These are phyloP conservation scores for Paratilapia polleni DNA, from an alignment of 2,113 vertebrate genomes.

Conservation along the genomic window DNA sequence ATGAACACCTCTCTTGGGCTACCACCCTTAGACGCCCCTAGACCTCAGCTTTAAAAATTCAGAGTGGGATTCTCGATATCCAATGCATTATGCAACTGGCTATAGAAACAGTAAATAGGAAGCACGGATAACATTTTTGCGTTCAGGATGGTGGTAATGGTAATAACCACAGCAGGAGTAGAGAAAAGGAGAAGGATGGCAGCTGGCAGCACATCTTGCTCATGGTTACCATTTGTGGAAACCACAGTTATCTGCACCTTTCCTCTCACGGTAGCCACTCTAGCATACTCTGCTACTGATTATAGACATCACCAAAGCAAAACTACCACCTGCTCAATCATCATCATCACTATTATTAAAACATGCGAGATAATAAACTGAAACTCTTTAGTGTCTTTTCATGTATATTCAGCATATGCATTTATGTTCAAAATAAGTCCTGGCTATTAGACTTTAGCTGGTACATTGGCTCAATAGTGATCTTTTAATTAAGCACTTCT, in stretches of 20 bases:
- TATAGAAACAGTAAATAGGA: background rate
- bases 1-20: background rate
- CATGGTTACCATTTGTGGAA: constrained; percentile 17
- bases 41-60: background rate
- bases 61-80: background rate
- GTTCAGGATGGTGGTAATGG: background rate
- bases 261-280: background rate
- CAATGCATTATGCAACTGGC: background rate
- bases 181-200: background rate
- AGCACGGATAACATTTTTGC: background rate
- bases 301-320: constrained; percentile 34
- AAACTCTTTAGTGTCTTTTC: background rate
- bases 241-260: constrained; percentile 37
- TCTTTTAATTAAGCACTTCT: background rate
- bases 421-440: background rate
- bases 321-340: constrained; percentile 31
- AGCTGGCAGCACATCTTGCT: background rate
- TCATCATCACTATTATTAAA: background rate
- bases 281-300: constrained; percentile 12
- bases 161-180: background rate
- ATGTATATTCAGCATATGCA: background rate
- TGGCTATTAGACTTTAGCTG: background rate
- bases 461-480: background rate
- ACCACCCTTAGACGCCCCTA: background rate
- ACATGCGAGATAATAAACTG: background rate